Base-by-base conservation (phyloP, 2,797 vertebrate species). In the Paedocypris micromegethes region DNA sequence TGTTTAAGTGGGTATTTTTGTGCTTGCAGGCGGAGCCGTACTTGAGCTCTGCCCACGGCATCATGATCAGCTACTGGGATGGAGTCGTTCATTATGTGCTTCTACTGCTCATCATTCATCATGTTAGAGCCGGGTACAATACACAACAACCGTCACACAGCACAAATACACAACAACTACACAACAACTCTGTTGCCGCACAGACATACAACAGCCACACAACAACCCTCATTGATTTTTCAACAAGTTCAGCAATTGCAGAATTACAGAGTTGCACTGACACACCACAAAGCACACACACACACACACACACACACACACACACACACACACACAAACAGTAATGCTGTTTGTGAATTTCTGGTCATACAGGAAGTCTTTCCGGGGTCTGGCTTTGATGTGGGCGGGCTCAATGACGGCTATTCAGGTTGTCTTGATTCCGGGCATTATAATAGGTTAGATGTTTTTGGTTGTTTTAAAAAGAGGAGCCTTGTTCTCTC, bases 31-130 rank as follows among this genome's bases (percentile, higher is more conserved):
- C 90, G 0, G 93, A 97, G 74, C 91, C 93, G 2, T 92, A 93
- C 74, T 86, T 97, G 55, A 87, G 85, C 44, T 88, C 92, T 0
- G 89, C 94, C 0, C 90, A 97, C 0, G 92, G 91, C 9, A 80
- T 95, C 63, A 88, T 94, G 87, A 91, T 88, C 89, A 92, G 92
- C 56, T 96, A 96, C 82, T 98, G 96, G 96, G 91, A 95, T 0
- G 93, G 94, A 7, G 68, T 85, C 0, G 65, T 93, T 43, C 92
- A 95, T 83, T 91, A 90, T 3, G 37, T 82, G 46, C 89, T 97
- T 59, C 90, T 92, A 80, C 88, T 95, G 58, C 5, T 77, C 8
- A 91, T 95, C 83, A 83, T 91, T 47, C 78, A 75, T 0, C 83
- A 86, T 75, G 92, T 95, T 75, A 80, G 86, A 58, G 76, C 60